Conservation (phyloP, 1,140 invertebrate genomes). For the Nomia melanderi region DNA sequence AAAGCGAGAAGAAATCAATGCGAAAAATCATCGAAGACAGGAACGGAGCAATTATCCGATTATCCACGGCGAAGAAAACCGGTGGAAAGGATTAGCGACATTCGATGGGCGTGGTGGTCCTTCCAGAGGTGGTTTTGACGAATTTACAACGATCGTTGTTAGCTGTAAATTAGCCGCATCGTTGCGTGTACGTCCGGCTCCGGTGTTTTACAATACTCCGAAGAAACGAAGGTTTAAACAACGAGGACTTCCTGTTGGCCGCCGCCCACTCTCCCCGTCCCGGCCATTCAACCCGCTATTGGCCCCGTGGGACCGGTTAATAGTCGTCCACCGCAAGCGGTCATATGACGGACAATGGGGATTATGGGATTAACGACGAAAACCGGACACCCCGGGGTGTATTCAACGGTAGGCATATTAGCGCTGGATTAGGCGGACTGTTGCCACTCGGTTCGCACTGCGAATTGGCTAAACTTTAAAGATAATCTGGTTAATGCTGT, state of each 20-base stretch:
- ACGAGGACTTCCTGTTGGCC: too few relatives aligned
- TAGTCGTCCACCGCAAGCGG: neutral
- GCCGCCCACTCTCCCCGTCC: neutral
- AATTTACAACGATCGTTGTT: neutral
- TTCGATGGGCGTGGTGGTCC: neutral
- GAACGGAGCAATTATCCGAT: neutral
- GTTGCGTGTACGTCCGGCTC: too few relatives aligned
- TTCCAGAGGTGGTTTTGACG: neutral
- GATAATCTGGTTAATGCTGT: slow-evolving; percentile 54
- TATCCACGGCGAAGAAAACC: neutral
- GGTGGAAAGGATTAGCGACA: neutral
- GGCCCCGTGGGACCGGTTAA: slow-evolving; percentile 4
- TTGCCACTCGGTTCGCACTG: slow-evolving; percentile 51
- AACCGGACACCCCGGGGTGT: neutral
- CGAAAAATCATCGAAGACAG: neutral
- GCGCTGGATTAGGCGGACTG: slow-evolving; percentile 55
- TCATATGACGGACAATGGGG: slow-evolving; percentile 11
- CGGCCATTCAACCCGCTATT: neutral
- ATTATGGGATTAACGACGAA: slow-evolving; percentile 55
- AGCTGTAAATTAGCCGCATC: neutral
- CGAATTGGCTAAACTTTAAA: slow-evolving; percentile 64
- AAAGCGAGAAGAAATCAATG: too few relatives aligned
- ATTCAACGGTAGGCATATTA: neutral
- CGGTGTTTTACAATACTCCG: neutral
- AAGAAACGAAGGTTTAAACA: neutral